phyloP scores from a whole-genome alignment of 2,113 vertebrate species.

The Propithecus coquereli region DNA sequence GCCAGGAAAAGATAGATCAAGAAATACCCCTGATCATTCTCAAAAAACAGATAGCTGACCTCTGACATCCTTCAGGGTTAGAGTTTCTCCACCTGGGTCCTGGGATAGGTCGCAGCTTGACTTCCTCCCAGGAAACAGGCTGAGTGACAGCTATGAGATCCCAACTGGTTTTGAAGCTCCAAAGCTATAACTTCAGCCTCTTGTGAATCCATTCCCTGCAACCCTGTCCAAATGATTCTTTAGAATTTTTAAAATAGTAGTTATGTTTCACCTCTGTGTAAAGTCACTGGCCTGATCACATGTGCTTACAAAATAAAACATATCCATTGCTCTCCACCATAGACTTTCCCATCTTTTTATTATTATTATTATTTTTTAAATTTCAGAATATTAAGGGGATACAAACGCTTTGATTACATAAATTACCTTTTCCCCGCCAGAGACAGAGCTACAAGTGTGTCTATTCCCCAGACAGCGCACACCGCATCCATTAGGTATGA shows the following conservation, averaged over 20 bases:
- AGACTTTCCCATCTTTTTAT: neutral
- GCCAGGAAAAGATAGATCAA: neutral
- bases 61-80: neutral
- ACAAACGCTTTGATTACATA: too few species aligned
- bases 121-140: too few species aligned
- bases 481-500: too few species aligned
- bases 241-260: too few species aligned
- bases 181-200: too few species aligned
- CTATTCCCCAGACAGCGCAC: too few species aligned
- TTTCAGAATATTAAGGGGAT: too few species aligned
- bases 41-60: accelerated
- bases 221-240: neutral
- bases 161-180: neutral
- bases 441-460: too few species aligned
- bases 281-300: accelerated
- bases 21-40: accelerated
- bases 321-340: neutral
- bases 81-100: neutral
- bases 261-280: neutral
- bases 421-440: too few species aligned
- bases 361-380: too few species aligned
- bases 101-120: accelerated
- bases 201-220: neutral
- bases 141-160: too few species aligned
- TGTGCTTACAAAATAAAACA: accelerated